These are phyloP conservation scores for Neodon shergylaensis DNA, from an alignment of 2,113 vertebrate genomes.

Conservation along the genomic window DNA sequence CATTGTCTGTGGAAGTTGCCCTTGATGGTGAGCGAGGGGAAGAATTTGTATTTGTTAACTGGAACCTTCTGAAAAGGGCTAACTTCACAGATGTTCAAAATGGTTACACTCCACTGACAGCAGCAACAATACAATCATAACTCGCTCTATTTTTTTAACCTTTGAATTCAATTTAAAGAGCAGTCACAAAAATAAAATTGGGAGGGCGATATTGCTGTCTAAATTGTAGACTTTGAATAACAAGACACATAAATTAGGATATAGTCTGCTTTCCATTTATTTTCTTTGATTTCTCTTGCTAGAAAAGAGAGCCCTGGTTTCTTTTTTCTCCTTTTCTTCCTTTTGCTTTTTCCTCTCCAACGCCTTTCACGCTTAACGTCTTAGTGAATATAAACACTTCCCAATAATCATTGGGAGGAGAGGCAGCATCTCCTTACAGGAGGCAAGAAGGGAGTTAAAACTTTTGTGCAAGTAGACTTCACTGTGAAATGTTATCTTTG, in stretches of 20 bases:
- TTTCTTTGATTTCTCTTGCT: background rate
- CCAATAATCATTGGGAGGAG: background rate
- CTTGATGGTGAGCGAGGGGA: background rate
- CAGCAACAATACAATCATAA: background rate
- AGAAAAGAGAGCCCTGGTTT: slow-evolving; percentile 38
- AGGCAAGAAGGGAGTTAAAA: slow-evolving; percentile 86
- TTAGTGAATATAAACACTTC: background rate
- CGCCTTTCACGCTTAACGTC: slow-evolving; percentile 34
- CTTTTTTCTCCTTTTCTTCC: slow-evolving; percentile 14
- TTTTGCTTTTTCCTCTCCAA: slow-evolving; percentile 57
- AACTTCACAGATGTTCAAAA: background rate
- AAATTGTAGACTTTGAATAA: slow-evolving; percentile 46
- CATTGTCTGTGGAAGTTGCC: slow-evolving; percentile 6
- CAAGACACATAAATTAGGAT: slow-evolving; percentile 37
- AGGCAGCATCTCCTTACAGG: slow-evolving; percentile 75
- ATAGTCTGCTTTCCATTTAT: background rate
- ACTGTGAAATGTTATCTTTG: slow-evolving; percentile 90
- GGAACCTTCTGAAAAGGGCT: slow-evolving; percentile 2
- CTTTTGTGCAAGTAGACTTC: slow-evolving; percentile 86
- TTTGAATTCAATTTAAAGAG: background rate
- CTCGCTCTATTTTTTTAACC: background rate
- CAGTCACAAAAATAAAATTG: slow-evolving; percentile 51
- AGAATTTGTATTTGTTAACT: slow-evolving; percentile 56
- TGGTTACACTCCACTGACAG: background rate
- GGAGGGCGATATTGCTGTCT: background rate